Evolutionary conservation across 2,797 vertebrate species (phyloP).

Genomic region (Sardinella longiceps): DNA sequence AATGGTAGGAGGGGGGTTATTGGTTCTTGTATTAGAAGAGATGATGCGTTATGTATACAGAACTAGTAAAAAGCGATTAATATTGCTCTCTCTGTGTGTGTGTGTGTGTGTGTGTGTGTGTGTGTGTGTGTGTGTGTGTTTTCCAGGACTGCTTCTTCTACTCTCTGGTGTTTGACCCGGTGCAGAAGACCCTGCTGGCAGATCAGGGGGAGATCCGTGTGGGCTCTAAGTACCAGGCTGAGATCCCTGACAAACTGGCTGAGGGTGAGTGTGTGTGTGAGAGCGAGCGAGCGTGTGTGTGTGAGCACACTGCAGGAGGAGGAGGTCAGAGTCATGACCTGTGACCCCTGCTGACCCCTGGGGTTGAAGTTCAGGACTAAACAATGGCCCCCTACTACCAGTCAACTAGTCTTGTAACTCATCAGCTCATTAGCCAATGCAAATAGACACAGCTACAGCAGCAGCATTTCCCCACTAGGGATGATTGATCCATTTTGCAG

Average conservation of each 20-base stretch:
- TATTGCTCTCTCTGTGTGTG: background rate
- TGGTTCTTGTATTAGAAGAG: no score
- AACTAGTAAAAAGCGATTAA: background rate
- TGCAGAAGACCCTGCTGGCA: conserved; percentile 91
- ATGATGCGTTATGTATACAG: background rate
- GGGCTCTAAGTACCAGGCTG: conserved; percentile 93
- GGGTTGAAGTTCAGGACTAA: background rate
- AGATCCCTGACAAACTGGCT: conserved; percentile 88
- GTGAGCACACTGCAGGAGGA: background rate
- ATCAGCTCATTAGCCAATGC: background rate
- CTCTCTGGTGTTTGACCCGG: conserved; percentile 92
- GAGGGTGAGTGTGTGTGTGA: conserved; percentile 76
- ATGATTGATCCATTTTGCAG: no score
- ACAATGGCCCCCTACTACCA: background rate
- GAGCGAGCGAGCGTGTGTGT: conserved; percentile 8
- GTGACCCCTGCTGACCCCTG: background rate
- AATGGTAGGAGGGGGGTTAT: no score
- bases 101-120: no score
- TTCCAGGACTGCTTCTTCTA: conserved; percentile 95
- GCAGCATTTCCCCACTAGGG: no score
- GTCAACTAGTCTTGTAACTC: background rate
- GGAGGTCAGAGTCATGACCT: background rate
- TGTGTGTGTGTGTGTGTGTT: background rate
- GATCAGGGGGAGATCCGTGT: conserved; percentile 95
- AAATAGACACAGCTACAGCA: no score